Percentiles rank a stretch among this genome's conserved stretches.
Evolutionary conservation across 2,888 invertebrate genomes (phyloP).

Genomic region (Zonitis immaculata): DNA sequence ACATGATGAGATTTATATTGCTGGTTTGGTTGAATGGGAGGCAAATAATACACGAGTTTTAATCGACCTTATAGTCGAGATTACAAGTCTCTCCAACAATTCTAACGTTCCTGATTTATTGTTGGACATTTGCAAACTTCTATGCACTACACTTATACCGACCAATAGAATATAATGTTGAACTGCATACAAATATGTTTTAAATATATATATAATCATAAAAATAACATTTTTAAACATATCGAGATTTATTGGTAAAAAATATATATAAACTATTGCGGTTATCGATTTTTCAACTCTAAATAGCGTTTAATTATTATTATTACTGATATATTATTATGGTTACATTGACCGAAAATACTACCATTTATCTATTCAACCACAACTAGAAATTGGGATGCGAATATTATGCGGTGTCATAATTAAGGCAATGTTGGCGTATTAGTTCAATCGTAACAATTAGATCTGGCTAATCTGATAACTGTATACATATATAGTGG

Average conservation of each 20-base stretch:
- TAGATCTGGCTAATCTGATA: conserved; percentile 19
- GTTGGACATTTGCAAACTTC: conserved; percentile 16
- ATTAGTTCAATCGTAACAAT: conserved; percentile 17
- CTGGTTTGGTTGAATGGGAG: background rate
- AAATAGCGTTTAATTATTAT: no score
- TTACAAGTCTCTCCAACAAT: conserved; percentile 22
- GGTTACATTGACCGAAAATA: background rate
- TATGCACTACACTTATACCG: conserved; percentile 19
- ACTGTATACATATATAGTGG: conserved; percentile 12
- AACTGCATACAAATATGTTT: conserved; percentile 20
- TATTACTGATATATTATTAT: no score
- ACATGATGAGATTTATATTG: background rate
- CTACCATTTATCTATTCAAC: background rate
- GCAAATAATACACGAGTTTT: conserved; percentile 20
- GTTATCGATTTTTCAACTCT: no score
- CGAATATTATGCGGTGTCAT: conserved; percentile 1
- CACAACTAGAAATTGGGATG: background rate
- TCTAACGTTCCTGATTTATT: conserved; percentile 20
- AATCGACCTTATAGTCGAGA: conserved; percentile 24
- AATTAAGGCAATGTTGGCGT: conserved; percentile 9
- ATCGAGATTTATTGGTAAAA: no score
- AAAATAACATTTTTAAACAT: no score
- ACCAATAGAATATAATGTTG: conserved; percentile 23
- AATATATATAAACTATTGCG: no score
- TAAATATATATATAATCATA: conserved; percentile 6